Evolutionary conservation across 2,888 invertebrate species (phyloP).

Genomic region (Agrochola lota): DNA sequence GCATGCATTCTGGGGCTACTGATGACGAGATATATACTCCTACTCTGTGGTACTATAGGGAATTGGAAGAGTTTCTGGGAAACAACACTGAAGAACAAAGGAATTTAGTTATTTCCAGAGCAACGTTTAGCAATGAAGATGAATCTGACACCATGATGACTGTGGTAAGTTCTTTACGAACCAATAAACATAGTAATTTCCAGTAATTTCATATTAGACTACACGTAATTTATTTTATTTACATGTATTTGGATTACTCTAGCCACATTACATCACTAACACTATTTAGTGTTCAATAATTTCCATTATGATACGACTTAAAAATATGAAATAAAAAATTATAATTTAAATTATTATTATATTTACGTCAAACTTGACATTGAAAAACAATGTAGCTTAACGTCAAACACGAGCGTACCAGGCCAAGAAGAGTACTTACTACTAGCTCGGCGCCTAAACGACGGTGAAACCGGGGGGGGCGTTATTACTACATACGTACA

Average conservation of each 20-base stretch:
- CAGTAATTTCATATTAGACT: neutral
- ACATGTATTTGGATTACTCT: neutral
- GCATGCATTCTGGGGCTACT: slow-evolving; percentile 44
- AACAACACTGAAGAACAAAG: slow-evolving; percentile 46
- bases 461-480: neutral
- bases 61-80: slow-evolving; percentile 52
- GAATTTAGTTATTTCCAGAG: slow-evolving; percentile 20
- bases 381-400: neutral
- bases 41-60: slow-evolving; percentile 52
- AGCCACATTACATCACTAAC: neutral
- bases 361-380: neutral
- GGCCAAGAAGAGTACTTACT: too few species aligned
- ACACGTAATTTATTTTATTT: neutral
- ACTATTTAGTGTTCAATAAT: neutral
- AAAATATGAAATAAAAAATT: neutral
- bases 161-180: slow-evolving; percentile 28
- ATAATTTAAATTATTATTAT: neutral
- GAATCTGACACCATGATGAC: slow-evolving; percentile 27
- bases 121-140: slow-evolving; percentile 41
- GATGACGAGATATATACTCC: slow-evolving; percentile 43
- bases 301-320: neutral
- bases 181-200: neutral
- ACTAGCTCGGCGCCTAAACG: neutral
- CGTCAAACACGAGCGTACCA: too few species aligned
- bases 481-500: neutral